A percentile compares a stretch with the other conserved stretches of the same genome.
phyloP scores from a whole-genome alignment of 2,797 vertebrate genomes.

The Botia kubotai region DNA sequence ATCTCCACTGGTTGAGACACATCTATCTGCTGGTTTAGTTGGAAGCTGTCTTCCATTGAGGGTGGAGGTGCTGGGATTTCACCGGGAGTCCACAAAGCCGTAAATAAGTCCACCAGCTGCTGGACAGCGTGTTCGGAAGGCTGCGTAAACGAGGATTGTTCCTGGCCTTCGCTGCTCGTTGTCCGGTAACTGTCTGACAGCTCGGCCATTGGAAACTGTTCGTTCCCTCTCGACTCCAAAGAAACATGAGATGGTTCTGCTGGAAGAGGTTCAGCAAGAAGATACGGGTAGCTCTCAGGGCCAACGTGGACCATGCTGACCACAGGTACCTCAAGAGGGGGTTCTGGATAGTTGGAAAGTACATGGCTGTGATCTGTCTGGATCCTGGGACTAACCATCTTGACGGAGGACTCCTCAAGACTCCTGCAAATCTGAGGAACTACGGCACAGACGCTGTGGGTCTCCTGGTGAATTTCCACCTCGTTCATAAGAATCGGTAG shows the following conservation, averaged over 20 bases:
- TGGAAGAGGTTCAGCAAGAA: conserved; percentile 55
- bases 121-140: conserved; percentile 7
- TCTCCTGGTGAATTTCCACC: conserved; percentile 54
- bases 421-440: conserved; percentile 69
- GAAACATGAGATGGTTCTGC: conserved; percentile 20
- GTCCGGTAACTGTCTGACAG: conserved; percentile 5
- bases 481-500: conserved; percentile 58
- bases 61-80: conserved; percentile 31
- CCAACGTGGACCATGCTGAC: conserved; percentile 16
- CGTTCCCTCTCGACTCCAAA: conserved; percentile 30
- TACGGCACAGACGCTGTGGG: conserved; percentile 57
- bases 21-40: conserved; percentile 12
- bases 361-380: conserved; percentile 38
- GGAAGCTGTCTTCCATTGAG: conserved; percentile 23
- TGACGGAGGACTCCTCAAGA: conserved; percentile 23
- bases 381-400: conserved; percentile 68
- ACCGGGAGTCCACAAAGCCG: conserved; percentile 35
- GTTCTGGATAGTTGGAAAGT: conserved; percentile 34
- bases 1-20: conserved; percentile 57
- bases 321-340: conserved; percentile 24
- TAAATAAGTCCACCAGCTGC: conserved; percentile 28
- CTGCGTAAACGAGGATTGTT: not conserved
- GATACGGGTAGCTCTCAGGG: conserved; percentile 23
- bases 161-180: conserved; percentile 60
- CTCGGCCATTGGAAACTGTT: conserved; percentile 16